phyloP scores from a whole-genome alignment of 2,888 invertebrate species.

The Gonocerus acuteangulatus region DNA sequence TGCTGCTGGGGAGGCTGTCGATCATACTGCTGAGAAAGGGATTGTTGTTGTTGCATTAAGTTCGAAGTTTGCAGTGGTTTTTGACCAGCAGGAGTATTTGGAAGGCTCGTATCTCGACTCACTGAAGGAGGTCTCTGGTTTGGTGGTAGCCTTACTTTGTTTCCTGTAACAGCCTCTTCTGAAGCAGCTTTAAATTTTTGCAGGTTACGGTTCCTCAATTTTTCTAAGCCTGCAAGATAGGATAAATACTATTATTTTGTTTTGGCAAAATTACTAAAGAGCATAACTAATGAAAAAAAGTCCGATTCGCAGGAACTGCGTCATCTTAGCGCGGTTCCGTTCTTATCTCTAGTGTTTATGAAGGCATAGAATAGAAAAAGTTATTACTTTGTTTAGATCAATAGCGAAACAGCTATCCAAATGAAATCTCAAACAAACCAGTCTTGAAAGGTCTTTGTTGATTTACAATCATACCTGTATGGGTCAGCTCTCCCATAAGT shows the following conservation, averaged over 20 bases:
- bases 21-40: not conserved
- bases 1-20: not conserved
- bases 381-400: no score
- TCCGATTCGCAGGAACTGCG: no score
- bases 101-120: constrained; percentile 13
- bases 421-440: no score
- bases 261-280: not conserved
- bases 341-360: no score
- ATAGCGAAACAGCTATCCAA: no score
- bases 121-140: constrained; percentile 12
- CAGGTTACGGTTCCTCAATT: constrained; percentile 45
- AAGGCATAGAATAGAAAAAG: no score
- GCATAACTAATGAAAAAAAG: no score
- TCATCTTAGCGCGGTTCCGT: no score
- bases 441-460: no score
- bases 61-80: not conserved
- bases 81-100: constrained; percentile 12
- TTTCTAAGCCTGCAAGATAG: constrained; percentile 36
- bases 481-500: no score
- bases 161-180: not conserved
- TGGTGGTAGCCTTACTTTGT: constrained; percentile 19
- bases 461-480: no score
- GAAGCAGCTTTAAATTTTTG: constrained; percentile 51
- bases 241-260: not conserved
- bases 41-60: not conserved